Evolutionary conservation across 2,888 invertebrate species (phyloP).

Genomic region (Drosophila quinaria): DNA sequence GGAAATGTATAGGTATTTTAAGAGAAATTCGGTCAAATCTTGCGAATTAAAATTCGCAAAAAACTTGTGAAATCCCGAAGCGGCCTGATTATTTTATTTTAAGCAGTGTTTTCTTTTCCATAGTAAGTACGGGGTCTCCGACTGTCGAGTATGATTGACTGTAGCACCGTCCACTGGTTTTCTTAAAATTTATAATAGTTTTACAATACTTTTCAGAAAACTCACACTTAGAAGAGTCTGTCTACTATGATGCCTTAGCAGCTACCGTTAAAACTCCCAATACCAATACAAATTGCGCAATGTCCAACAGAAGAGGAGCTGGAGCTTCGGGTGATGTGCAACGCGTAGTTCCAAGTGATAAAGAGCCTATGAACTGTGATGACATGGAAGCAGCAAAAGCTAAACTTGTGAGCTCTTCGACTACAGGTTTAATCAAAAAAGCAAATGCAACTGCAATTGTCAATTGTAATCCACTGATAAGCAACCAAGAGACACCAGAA

Average conservation of each 20-base stretch:
- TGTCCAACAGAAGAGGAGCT: conserved; percentile 19
- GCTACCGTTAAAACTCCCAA: conserved; percentile 86
- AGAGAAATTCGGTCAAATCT: too few species aligned
- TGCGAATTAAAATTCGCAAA: too few species aligned
- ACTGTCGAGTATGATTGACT: too few species aligned
- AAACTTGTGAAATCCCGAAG: too few species aligned
- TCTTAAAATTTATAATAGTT: not conserved
- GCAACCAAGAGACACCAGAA: conserved; percentile 21
- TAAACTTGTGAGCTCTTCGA: conserved; percentile 23
- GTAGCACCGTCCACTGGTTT: too few species aligned
- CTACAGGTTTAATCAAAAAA: conserved; percentile 5
- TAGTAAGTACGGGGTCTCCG: too few species aligned
- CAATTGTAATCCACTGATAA: conserved; percentile 16
- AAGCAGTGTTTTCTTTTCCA: too few species aligned
- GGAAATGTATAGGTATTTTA: too few species aligned
- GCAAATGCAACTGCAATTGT: conserved; percentile 23
- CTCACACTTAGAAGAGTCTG: conserved; percentile 90
- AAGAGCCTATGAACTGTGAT: conserved; percentile 52
- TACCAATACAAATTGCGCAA: conserved; percentile 24
- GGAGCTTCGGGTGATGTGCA: conserved; percentile 20
- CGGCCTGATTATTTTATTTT: too few species aligned
- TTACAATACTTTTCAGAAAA: conserved; percentile 81
- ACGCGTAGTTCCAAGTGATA: conserved; percentile 32
- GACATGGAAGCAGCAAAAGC: conserved; percentile 26
- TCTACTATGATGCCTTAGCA: conserved; percentile 93